These are phyloP conservation scores for Cydia fagiglandana DNA, from an alignment of 1,140 invertebrate species.

Conservation along the genomic window DNA sequence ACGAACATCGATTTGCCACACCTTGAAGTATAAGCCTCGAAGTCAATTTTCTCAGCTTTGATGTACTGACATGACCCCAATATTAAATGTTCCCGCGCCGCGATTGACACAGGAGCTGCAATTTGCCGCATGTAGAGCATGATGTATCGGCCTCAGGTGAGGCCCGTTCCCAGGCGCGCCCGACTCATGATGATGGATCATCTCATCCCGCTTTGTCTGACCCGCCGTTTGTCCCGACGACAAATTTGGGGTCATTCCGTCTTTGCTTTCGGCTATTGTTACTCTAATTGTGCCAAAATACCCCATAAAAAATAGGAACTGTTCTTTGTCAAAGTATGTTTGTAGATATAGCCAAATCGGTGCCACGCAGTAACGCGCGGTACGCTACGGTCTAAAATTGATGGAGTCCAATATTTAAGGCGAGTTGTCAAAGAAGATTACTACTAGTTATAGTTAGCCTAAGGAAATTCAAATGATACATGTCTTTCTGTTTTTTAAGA, in stretches of 20 bases:
- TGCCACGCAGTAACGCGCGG: conserved; percentile 12
- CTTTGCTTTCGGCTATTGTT: conserved; percentile 47
- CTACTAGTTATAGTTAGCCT: conserved; percentile 23
- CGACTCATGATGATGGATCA: conserved; percentile 75
- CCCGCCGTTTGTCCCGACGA: conserved; percentile 55
- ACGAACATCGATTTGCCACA: conserved; percentile 1
- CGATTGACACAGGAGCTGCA: conserved; percentile 40
- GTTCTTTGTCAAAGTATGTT: conserved; percentile 16
- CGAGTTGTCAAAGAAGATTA: conserved; percentile 6
- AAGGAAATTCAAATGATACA: conserved; percentile 25
- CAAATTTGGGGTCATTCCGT: conserved; percentile 71
- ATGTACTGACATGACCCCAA: conserved; percentile 28
- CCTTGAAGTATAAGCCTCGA: neutral
- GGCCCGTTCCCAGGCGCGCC: conserved; percentile 57
- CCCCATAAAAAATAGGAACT: conserved; percentile 18
- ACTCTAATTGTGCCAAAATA: conserved; percentile 50
- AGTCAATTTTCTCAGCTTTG: conserved; percentile 5
- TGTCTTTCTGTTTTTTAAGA: conserved; percentile 30
- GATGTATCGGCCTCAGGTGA: conserved; percentile 71
- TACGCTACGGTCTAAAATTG: conserved; percentile 17
- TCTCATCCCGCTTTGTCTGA: conserved; percentile 56
- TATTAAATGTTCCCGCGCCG: conserved; percentile 34
- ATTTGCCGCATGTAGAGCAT: conserved; percentile 51
- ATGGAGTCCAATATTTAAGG: conserved; percentile 8
- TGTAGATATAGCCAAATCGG: neutral